Evolutionary conservation across 2,888 invertebrate species (phyloP), one percentile per base, ranked within the genome.

Genomic region (Dolomedes plantarius): DNA sequence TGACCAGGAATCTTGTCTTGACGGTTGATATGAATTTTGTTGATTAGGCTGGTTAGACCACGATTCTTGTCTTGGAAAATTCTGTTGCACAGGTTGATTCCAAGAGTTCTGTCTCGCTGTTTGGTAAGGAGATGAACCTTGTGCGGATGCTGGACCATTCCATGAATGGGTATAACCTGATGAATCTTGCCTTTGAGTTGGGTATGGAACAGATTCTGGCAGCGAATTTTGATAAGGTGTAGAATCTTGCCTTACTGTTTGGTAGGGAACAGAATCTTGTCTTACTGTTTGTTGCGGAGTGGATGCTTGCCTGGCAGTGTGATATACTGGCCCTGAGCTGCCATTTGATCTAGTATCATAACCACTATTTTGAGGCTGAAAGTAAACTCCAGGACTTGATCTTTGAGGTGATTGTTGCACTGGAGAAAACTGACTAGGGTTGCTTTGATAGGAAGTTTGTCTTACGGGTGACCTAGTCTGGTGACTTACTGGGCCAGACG

Each of bases 371-470:
- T 85, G 78, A 0, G 65, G 39, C 32, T 79, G 78, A 23, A 50
- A 79, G 46, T 74, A 79, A 28, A 46, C 68, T 16, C 28, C 73
- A 7, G 71, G 46, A 7, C 68, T 36, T 27, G 77, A 68, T 64
- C 39, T 41, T 62, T 86, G 85, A 67, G 77, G 73, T 1, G 77
- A 85, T 13, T 73, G 67, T n/a, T 68, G 67, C n/a, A 64, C 72
- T 7, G 83, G 83, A n/a, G 83, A 77, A 73, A 73, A 77, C 29
- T 72, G 77, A 73, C 72, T 85, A 73, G 73, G 13, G 74, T 78
- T 86, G 27, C 62, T 86, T 32, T 79, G 78, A 29, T 31, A 64
- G n/a, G 78, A 79, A 1, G 41, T 64, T 19, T 86, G 85, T 41
- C 85, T 67, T 0, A 46, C 78, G 13, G 85, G 78, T 1, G 73